Base-by-base conservation (phyloP, 2,888 invertebrate species). In the Sisyra nigra region DNA sequence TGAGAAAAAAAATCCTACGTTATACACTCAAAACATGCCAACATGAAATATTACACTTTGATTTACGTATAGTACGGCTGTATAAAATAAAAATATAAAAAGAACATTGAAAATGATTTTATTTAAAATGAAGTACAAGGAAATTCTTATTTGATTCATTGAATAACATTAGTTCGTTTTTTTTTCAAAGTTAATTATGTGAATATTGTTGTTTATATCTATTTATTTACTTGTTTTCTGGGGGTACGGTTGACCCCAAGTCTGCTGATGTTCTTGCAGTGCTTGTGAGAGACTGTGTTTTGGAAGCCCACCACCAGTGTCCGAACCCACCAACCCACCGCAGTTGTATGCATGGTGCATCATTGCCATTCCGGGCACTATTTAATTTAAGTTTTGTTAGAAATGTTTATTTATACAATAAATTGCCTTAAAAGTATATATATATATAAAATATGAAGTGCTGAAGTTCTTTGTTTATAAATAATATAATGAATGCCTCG, bases 321-420 rank as follows among this genome's bases (percentile, higher is more conserved):
- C 63, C 61, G 66, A 65, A 66, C 67, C 65, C 61, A 57, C 59
- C 59, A 62, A 59, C 55, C 68, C 67, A 65, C 67, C 68, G 69
- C 67, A 66, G 64, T 66, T 62, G 69, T 64, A 70, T 67, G 68
- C 65, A 61, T 65, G 66, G 63, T 65, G 66, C 66, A 67, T 65
- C 63, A 63, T 61, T 61, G 61, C 60, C 61, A 63, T 62, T 61
- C 63, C 58, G 17, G 41, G n/a, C 41, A 41, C 41, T 41, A 41
- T 33, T 40, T 31, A 19, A 17, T 18, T 37, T 18, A 24, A 24
- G 24, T 24, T 37, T 17, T 17, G 18, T 17, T 18, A 37, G 15
- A 11, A 37, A 15, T 19, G 19, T n/a, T 34, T 14, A 34, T 7
- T 34, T 34, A n/a, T 34, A 33, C 9, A 33, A 13, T 6, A 24